phyloP scores from a whole-genome alignment of 2,888 invertebrate genomes.

The Diachrysia chrysitis region DNA sequence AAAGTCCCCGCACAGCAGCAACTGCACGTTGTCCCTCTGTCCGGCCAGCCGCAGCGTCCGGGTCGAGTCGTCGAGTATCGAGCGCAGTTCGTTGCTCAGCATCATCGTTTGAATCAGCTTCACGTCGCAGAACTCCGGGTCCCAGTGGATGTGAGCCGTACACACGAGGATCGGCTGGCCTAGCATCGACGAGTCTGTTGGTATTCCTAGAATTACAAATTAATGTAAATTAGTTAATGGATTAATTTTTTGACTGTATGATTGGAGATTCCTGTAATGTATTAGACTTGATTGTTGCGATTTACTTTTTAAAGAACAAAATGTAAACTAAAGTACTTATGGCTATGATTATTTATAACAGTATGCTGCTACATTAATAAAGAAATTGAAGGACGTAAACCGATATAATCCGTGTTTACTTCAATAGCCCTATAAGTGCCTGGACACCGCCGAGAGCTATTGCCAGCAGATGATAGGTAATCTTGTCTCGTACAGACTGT shows the following conservation, averaged over 20 bases:
- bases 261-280: not conserved
- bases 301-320: too few relatives aligned
- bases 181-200: conserved; percentile 93
- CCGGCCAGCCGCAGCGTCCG: conserved; percentile 93
- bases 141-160: conserved; percentile 99
- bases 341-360: too few relatives aligned
- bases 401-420: conserved; percentile 17
- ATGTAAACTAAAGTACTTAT: not conserved
- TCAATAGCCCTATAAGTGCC: conserved; percentile 13
- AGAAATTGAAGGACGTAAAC: conserved; percentile 13
- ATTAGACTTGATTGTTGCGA: too few relatives aligned
- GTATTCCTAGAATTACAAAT: conserved; percentile 86
- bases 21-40: conserved; percentile 95
- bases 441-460: conserved; percentile 32
- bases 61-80: conserved; percentile 95
- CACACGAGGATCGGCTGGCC: conserved; percentile 97
- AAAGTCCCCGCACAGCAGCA: conserved; percentile 98
- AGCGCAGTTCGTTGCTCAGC: conserved; percentile 97
- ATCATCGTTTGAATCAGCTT: conserved; percentile 99
- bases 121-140: conserved; percentile 99
- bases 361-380: not conserved
- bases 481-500: conserved; percentile 22
- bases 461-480: conserved; percentile 33
- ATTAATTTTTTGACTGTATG: not conserved
- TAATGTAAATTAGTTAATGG: not conserved